Base-by-base conservation (phyloP, 2,888 invertebrate genomes). In the Sarcophaga carnaria region DNA sequence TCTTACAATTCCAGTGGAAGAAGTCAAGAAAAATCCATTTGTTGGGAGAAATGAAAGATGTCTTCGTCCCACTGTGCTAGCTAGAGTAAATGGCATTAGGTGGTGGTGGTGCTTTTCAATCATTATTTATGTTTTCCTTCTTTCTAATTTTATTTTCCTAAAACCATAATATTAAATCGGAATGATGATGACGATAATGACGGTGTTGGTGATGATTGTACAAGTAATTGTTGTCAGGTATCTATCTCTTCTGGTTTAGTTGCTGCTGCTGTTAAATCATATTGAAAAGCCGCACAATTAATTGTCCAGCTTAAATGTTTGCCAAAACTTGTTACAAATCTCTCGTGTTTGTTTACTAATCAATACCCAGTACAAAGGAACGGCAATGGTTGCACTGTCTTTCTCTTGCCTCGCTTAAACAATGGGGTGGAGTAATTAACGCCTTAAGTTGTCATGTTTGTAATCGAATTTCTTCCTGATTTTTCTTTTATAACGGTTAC, bases 211-310 rank as follows among this genome's bases (percentile, higher is more conserved):
- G 47, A 64, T 69, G 78, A 80, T 79, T 37, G 37, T 37, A 37
- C 37, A 37, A 37, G 37, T 37, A 69, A 75, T 76, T 67, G 71
- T 72, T 82, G 76, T 63, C 25, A 64, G 64, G 64, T 25, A n/a
- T 27, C 47, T 25, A n/a, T 27, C 47, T 72, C 80, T 77, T 67
- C 84, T 78, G 69, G 80, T 78, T 83, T 86, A 37, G 37, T 37
- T 37, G 37, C 17, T 84, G 78, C 81, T 66, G 67, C 54, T 87
- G 81, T 79, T 84, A 84, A 84, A 87, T 87, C 87, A 87, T 84
- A 87, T 70, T 47, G 79, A 63, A 63, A 66, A 74, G 27, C 45
- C 37, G 27, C 37, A 47, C 20, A 67, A 76, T 22, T 45, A 49
- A 14, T 12, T 54, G 54, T 4, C 1, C 14, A 3, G 22, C 37